Conservation (phyloP, 2,888 invertebrate species). For the Drosophila pseudotalamancana region DNA sequence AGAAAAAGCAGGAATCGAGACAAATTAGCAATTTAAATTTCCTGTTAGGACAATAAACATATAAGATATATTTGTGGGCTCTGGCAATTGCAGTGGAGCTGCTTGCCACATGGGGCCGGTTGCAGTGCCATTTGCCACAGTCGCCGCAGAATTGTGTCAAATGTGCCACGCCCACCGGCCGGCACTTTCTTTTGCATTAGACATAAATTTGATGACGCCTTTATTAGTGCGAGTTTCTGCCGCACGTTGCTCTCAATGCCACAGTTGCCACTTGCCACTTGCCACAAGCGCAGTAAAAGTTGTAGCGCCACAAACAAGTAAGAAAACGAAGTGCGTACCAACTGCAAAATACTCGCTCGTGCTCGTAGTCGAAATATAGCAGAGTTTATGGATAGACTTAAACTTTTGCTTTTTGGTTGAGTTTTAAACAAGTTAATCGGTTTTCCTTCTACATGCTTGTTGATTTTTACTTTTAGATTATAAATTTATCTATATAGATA, state of each 20-base stretch:
- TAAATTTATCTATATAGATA: too few relatives aligned
- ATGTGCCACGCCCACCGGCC: constrained; percentile 47
- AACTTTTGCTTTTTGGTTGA: too few relatives aligned
- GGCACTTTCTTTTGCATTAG: constrained; percentile 62
- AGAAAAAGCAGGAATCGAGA: constrained; percentile 19
- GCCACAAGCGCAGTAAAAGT: constrained; percentile 45
- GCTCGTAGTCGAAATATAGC: too few relatives aligned
- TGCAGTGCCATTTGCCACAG: not conserved
- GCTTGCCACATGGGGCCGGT: constrained; percentile 18
- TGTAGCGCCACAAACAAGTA: constrained; percentile 32
- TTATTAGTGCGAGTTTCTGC: constrained; percentile 38
- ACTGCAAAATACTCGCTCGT: constrained; percentile 1
- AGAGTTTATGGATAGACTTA: too few relatives aligned
- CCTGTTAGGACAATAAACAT: constrained; percentile 10
- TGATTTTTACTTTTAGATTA: too few relatives aligned
- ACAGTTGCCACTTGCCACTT: constrained; percentile 27
- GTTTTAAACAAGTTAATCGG: too few relatives aligned
- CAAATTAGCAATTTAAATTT: constrained; percentile 58
- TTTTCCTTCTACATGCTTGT: too few relatives aligned
- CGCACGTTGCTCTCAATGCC: constrained; percentile 7
- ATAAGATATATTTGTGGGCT: constrained; percentile 6
- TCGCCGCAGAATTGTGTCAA: constrained; percentile 51
- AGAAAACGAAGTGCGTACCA: not conserved
- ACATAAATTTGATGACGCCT: constrained; percentile 55
- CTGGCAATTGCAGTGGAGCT: constrained; percentile 12